Percentiles rank a stretch among this genome's conserved stretches.
These are phyloP conservation scores for Lepus townsendii DNA, from an alignment of 2,797 vertebrate species.

Conservation along the genomic window DNA sequence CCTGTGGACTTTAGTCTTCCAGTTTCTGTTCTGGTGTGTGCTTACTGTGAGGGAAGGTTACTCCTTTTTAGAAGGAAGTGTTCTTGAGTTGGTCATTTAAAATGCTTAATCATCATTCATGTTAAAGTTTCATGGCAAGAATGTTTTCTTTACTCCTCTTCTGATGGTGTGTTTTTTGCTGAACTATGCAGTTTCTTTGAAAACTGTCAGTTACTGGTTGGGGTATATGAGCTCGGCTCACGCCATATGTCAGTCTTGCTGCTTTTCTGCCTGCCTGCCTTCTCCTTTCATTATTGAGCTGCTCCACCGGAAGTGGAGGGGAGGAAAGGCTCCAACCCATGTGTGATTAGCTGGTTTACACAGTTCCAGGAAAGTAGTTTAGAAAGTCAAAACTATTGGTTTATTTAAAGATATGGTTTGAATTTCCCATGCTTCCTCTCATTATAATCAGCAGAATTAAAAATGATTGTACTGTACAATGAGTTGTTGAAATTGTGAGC, in stretches of 20 bases:
- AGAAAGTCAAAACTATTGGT: conserved; percentile 2
- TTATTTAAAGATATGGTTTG: conserved; percentile 52
- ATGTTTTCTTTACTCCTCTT: not conserved
- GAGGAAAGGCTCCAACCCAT: not conserved
- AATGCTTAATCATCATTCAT: conserved; percentile 2
- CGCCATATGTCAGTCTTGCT: conserved; percentile 62
- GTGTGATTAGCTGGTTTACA: not conserved
- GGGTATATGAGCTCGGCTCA: conserved; percentile 33
- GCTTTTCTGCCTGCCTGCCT: not conserved
- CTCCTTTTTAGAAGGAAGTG: conserved; percentile 35
- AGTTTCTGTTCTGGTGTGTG: conserved; percentile 21
- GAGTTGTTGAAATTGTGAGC: conserved; percentile 68
- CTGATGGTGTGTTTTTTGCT: conserved; percentile 31
- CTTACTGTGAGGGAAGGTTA: conserved; percentile 2
- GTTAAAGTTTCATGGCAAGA: not conserved
- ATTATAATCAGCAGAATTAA: conserved; percentile 55
- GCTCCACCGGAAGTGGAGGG: not conserved
- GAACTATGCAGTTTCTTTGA: conserved; percentile 71
- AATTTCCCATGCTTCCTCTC: conserved; percentile 40
- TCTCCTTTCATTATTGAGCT: not conserved
- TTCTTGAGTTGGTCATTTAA: conserved; percentile 33
- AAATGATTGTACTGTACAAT: conserved; percentile 56
- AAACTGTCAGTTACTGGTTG: conserved; percentile 46
- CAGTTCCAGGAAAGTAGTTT: not conserved
- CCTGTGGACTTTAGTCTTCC: conserved; percentile 22